Base-by-base conservation (phyloP, 2,888 invertebrate genomes). In the Agrochola litura region DNA sequence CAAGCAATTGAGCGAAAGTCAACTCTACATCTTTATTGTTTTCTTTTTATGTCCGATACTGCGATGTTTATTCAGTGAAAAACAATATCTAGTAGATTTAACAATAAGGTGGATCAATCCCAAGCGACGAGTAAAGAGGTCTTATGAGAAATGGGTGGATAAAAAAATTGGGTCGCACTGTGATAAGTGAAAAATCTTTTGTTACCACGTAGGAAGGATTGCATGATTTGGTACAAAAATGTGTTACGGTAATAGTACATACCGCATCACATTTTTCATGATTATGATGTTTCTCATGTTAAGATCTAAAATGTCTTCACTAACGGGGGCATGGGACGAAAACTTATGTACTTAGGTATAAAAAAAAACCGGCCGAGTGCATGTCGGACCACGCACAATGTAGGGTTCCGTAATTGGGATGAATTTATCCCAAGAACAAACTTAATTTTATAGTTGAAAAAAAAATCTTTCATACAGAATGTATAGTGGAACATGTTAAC, bases 21-120 rank as follows among this genome's bases (percentile, higher is more conserved):
- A 74, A 80, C 52, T 60, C 6, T 3, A 37, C 65, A 74, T 19
- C 72, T 65, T 74, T 22, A 54, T 46, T 74, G 43, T 70, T 68
- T 64, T 63, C 43, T 74, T 54, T 73, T 64, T 22, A 9, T 58
- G 25, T 25, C 37, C 68, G 37, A 60, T 75, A 12, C 25, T 54
- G 12, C 49, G 41, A 41, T 54, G 14, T 60, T 69, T 79, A 75
- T 65, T 80, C 41, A 22, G 25, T 54, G 9, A 67, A 54, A 52
- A 43, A 64, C 67, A 80, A 79, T 74, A 60, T 68, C 58, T 58
- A 37, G 63, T 52, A 37, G 58, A 79, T 79, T 74, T 58, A 73
- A 63, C 43, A 67, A 78, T 78, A 67, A 67, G 56, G 6, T 49
- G n/a, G 49, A 66, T 49, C 25, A 66, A 66, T 37, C 30, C 65